Conservation (phyloP, 2,797 vertebrate genomes). For the Simalia tracyae region DNA sequence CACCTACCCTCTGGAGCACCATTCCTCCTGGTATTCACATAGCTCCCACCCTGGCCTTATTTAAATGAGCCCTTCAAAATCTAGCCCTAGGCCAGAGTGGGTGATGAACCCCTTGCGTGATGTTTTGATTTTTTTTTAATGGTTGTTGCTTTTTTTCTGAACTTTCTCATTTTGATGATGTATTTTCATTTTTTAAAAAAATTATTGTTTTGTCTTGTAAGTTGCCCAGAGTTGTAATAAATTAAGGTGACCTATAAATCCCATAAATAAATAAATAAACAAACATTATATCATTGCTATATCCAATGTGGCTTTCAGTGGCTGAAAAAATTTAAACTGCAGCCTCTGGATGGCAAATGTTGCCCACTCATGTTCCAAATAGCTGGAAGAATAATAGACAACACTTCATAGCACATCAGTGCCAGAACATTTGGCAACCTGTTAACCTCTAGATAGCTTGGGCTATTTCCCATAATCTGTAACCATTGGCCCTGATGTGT, state of each 20-base stretch:
- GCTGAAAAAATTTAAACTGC: not conserved
- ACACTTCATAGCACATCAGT: not conserved
- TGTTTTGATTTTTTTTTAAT: not conserved
- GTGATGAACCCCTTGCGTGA: not conserved
- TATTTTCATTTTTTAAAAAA: not conserved
- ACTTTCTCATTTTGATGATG: not conserved
- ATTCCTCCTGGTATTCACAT: not conserved
- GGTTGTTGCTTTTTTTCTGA: not conserved
- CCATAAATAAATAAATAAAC: not conserved
- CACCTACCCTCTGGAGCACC: not conserved
- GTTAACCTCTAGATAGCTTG: not conserved
- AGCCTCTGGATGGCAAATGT: not conserved
- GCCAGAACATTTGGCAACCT: not conserved
- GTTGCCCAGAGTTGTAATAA: not conserved
- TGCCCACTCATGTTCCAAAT: not conserved
- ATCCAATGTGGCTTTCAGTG: not conserved
- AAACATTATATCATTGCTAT: not conserved
- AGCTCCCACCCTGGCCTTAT: not conserved
- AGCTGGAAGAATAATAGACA: not conserved
- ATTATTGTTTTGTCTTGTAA: not conserved
- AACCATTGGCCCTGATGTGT: not conserved
- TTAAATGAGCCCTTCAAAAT: not conserved
- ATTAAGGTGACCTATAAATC: not conserved
- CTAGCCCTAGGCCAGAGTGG: not conserved
- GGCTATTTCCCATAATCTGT: not conserved